These are phyloP conservation scores for Nothobranchius furzeri DNA, from an alignment of 2,113 vertebrate genomes.

Conservation along the genomic window DNA sequence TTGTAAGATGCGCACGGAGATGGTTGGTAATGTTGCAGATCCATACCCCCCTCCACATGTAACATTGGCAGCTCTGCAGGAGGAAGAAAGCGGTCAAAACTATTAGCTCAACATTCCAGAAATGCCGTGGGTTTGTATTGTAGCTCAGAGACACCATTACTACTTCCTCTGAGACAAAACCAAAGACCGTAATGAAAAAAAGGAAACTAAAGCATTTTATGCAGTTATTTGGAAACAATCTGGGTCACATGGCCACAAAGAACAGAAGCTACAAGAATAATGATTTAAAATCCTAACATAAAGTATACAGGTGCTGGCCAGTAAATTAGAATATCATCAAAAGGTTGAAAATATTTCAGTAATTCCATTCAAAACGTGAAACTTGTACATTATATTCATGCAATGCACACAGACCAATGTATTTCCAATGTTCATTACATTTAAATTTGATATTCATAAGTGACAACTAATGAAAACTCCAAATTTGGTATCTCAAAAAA, in stretches of 20 bases:
- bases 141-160: not conserved
- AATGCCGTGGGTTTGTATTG: not conserved
- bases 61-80: conserved; percentile 83
- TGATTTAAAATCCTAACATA: no score
- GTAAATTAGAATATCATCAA: no score
- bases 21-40: conserved; percentile 79
- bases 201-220: not conserved
- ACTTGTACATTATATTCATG: no score
- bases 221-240: not conserved
- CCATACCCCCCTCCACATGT: conserved; percentile 66
- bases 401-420: no score
- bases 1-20: conserved; percentile 85
- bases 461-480: no score
- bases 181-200: not conserved
- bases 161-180: not conserved
- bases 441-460: no score
- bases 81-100: not conserved
- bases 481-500: no score
- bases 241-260: not conserved
- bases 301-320: no score
- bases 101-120: not conserved
- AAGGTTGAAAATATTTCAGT: no score
- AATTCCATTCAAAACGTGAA: no score
- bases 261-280: no score
- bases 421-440: no score